These are phyloP conservation scores for Zeus faber DNA, from an alignment of 2,113 vertebrate genomes.

Conservation along the genomic window DNA sequence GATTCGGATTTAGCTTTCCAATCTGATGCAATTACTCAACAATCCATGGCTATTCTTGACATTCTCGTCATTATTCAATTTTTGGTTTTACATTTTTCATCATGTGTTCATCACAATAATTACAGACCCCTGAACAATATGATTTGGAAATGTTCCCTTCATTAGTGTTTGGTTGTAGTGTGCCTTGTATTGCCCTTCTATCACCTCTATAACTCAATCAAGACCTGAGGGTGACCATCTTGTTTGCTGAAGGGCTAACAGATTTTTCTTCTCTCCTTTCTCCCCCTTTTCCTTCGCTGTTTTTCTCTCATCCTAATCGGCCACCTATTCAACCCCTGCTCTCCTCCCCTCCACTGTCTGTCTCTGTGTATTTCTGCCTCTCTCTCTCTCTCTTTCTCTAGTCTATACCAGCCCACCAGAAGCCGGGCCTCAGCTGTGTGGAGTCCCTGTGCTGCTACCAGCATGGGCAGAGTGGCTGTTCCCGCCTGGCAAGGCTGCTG, in stretches of 20 bases:
- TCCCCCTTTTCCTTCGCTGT: background rate
- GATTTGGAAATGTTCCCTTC: background rate
- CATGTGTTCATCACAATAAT: background rate
- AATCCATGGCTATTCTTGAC: no score
- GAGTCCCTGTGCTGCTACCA: slow-evolving; percentile 97
- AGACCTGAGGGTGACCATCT: background rate
- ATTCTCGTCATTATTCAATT: background rate
- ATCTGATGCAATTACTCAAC: no score
- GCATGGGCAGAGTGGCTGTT: slow-evolving; percentile 85
- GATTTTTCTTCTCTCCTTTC: background rate
- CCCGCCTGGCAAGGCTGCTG: slow-evolving; percentile 88
- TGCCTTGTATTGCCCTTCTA: background rate
- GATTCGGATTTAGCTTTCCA: no score
- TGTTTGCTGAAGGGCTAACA: no score
- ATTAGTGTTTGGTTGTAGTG: background rate
- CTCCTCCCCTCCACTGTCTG: background rate
- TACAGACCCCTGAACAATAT: background rate
- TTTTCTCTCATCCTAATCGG: background rate
- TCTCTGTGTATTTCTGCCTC: background rate
- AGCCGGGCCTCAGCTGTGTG: slow-evolving; percentile 90
- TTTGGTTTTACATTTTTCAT: background rate
- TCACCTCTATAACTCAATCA: background rate
- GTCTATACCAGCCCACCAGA: slow-evolving; percentile 70
- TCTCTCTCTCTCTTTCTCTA: slow-evolving; percentile 12
- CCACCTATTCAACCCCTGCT: no score